These are phyloP conservation scores for Herpailurus yagouaroundi DNA, from an alignment of 2,113 vertebrate genomes.

Conservation along the genomic window DNA sequence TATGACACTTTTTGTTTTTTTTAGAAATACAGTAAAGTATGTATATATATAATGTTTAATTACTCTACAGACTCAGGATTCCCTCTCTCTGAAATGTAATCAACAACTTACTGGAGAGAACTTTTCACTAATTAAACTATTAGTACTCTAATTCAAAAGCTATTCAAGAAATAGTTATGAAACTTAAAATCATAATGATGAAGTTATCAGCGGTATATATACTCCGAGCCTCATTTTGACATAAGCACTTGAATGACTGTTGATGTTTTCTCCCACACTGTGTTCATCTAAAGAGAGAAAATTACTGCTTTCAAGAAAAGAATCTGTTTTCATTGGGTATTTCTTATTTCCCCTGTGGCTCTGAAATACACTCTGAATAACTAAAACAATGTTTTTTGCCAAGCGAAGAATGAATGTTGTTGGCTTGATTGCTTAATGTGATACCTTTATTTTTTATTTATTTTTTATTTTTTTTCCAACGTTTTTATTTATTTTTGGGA, in stretches of 20 bases:
- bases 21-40: neutral
- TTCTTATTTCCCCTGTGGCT: neutral
- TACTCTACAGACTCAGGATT: neutral
- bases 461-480: no score
- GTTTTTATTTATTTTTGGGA: no score
- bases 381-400: neutral
- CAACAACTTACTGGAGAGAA: neutral
- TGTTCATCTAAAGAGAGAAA: neutral
- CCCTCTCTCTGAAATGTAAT: neutral
- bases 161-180: neutral
- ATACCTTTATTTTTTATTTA: no score
- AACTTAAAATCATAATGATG: neutral
- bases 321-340: neutral
- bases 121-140: neutral
- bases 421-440: neutral
- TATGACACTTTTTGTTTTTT: neutral
- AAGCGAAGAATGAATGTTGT: neutral
- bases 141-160: neutral
- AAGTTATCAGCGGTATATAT: neutral
- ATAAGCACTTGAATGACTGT: neutral
- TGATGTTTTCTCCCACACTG: neutral
- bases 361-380: neutral
- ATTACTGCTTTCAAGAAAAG: neutral
- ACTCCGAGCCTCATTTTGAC: neutral
- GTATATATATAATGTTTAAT: neutral